Conservation (phyloP, 1,140 invertebrate genomes). For the Anadara kagoshimensis region DNA sequence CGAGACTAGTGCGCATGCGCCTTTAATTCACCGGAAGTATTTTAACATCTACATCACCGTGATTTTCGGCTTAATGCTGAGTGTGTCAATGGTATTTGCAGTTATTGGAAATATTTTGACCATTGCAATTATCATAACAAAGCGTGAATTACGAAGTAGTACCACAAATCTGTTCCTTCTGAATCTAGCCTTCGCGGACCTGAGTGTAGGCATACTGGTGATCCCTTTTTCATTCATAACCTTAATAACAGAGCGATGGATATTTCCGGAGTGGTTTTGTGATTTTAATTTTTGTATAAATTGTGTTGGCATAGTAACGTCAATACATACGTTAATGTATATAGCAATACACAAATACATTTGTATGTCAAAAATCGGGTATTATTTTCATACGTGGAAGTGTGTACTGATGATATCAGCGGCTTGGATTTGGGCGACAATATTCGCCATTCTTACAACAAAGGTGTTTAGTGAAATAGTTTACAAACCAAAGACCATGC, state of each 20-base stretch:
- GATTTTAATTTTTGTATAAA: constrained; percentile 73
- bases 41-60: constrained; percentile 7
- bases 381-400: background rate
- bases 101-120: constrained; percentile 23
- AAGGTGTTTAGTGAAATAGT: constrained; percentile 65
- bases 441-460: constrained; percentile 65
- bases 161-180: constrained; percentile 70
- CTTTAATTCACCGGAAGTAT: background rate
- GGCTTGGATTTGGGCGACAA: constrained; percentile 71
- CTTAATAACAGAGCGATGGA: constrained; percentile 51
- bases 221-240: constrained; percentile 69
- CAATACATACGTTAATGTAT: constrained; percentile 75
- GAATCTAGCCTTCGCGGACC: constrained; percentile 70
- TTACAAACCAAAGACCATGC: constrained; percentile 72
- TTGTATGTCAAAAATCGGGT: constrained; percentile 64
- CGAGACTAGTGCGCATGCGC: too few species aligned
- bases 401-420: constrained; percentile 64
- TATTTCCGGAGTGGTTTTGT: constrained; percentile 55
- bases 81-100: constrained; percentile 9
- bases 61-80: constrained; percentile 16
- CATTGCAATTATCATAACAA: constrained; percentile 17
- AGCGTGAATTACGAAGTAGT: constrained; percentile 55
- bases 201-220: constrained; percentile 67
- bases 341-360: constrained; percentile 72
- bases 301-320: constrained; percentile 71